Percentiles rank a stretch among this genome's conserved stretches.
phyloP scores from a whole-genome alignment of 2,888 invertebrate genomes.

The Tipula confusa region DNA sequence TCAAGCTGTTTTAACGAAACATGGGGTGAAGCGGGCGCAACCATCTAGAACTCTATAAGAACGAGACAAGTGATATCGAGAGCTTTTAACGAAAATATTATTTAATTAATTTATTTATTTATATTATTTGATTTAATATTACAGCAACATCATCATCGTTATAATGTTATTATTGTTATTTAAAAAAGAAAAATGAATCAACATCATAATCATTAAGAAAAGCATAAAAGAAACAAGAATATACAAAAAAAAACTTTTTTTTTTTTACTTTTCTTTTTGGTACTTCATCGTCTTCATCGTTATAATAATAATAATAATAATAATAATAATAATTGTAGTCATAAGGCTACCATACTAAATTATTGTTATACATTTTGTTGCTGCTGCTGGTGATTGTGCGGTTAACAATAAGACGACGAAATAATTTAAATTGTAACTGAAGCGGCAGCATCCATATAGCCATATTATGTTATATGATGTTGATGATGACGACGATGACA shows the following conservation, averaged over 20 bases:
- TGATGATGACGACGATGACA: background rate
- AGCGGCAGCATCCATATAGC: background rate
- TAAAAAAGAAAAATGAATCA: background rate
- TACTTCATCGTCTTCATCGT: constrained; percentile 3
- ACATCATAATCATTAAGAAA: background rate
- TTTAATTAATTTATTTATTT: background rate
- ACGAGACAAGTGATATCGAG: background rate
- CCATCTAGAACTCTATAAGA: no score
- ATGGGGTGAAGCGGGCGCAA: no score
- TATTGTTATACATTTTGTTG: background rate
- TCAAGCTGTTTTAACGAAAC: no score
- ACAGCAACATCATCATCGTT: background rate
- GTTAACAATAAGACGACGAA: background rate
- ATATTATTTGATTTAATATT: background rate
- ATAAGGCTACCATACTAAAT: background rate
- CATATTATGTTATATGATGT: background rate
- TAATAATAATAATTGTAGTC: background rate
- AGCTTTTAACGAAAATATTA: background rate
- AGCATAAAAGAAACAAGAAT: background rate
- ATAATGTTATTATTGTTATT: background rate
- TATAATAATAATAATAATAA: background rate
- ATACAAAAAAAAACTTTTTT: background rate
- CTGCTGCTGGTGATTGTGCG: background rate
- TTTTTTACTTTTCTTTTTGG: background rate
- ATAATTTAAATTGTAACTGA: background rate